Conservation (phyloP, 2,113 vertebrate species). For the Neogale vison region DNA sequence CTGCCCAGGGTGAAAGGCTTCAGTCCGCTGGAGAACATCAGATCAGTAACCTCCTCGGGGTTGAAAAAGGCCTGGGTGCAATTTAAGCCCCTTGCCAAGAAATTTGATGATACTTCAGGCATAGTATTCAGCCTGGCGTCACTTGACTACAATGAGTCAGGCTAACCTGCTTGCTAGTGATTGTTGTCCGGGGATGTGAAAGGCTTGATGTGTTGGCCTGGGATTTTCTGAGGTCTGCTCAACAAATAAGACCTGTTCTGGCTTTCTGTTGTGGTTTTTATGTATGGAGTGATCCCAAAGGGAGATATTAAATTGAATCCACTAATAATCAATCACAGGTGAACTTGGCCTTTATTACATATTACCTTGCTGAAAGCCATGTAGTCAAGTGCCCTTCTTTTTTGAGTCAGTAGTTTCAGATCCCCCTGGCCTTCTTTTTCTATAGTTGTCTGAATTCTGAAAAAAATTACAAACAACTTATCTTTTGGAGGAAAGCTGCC, state of each 20-base stretch:
- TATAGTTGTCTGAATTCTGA: not conserved
- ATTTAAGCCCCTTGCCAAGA: not conserved
- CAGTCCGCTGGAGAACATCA: not conserved
- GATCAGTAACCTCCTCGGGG: not conserved
- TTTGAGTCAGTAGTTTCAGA: not conserved
- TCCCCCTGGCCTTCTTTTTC: not conserved
- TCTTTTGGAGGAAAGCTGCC: not conserved
- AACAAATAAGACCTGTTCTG: not conserved
- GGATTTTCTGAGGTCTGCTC: not conserved
- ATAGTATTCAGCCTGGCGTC: not conserved
- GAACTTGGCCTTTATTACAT: constrained; percentile 16
- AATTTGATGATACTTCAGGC: not conserved
- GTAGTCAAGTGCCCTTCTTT: not conserved
- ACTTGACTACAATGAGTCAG: not conserved
- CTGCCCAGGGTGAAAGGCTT: not conserved
- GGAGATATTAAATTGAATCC: constrained; percentile 35
- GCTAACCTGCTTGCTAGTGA: not conserved
- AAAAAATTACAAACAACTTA: not conserved
- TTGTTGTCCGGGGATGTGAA: not conserved
- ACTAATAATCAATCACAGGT: not conserved
- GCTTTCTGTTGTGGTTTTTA: not conserved
- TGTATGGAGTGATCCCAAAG: not conserved
- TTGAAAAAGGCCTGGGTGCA: not conserved
- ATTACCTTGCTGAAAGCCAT: not conserved
- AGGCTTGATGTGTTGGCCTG: not conserved